A percentile compares a stretch with the other conserved stretches of the same genome.
phyloP scores from a whole-genome alignment of 2,888 invertebrate genomes.

The Oithona nana region DNA sequence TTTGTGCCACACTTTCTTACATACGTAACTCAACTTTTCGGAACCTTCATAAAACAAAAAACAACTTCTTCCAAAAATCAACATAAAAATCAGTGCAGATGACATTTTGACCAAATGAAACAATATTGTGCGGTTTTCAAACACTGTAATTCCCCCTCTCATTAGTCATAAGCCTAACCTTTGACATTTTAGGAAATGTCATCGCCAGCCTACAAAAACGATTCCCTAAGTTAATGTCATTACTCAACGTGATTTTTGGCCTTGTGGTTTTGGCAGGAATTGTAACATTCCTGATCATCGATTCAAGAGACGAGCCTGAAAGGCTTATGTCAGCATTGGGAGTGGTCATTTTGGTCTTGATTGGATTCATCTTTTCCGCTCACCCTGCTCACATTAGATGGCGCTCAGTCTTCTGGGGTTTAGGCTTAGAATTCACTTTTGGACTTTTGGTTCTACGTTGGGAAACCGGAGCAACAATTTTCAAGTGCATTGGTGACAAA shows the following conservation, averaged over 20 bases:
- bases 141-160: too few species aligned
- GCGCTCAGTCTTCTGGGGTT: slow-evolving; percentile 58
- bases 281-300: slow-evolving; percentile 39
- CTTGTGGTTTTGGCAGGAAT: slow-evolving; percentile 26
- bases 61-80: too few species aligned
- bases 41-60: too few species aligned
- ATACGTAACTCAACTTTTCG: too few species aligned
- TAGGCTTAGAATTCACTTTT: slow-evolving; percentile 61
- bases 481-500: slow-evolving; percentile 45
- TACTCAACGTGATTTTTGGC: slow-evolving; percentile 32
- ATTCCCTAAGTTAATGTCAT: not conserved
- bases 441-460: slow-evolving; percentile 69
- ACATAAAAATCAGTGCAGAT: too few species aligned
- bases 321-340: slow-evolving; percentile 50
- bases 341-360: slow-evolving; percentile 40
- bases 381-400: slow-evolving; percentile 40
- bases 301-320: slow-evolving; percentile 37
- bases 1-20: too few species aligned
- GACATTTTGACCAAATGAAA: too few species aligned
- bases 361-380: slow-evolving; percentile 42
- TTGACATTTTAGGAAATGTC: too few species aligned
- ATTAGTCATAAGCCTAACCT: too few species aligned
- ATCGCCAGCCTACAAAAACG: not conserved
- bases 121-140: too few species aligned
- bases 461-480: slow-evolving; percentile 50